These are phyloP conservation scores for Propithecus coquereli DNA, from an alignment of 2,113 vertebrate species.

Conservation along the genomic window DNA sequence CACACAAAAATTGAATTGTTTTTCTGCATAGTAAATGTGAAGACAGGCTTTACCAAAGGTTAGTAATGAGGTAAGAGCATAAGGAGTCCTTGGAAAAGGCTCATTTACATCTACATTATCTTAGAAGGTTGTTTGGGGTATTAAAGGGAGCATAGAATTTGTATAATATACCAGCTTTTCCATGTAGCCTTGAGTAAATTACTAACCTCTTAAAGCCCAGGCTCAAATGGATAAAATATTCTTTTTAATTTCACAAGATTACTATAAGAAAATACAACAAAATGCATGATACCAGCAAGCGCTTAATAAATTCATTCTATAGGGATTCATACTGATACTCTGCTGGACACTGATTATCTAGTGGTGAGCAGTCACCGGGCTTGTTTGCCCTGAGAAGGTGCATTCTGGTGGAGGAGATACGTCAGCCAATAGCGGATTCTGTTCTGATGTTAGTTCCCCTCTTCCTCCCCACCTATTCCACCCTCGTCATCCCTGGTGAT, in stretches of 20 bases:
- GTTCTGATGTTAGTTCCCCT: background rate
- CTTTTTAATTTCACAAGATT: background rate
- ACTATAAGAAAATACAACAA: background rate
- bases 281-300: background rate
- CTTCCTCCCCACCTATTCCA: too few species aligned
- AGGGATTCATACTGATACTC: fast-evolving
- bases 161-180: background rate
- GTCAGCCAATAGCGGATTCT: background rate
- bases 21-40: background rate
- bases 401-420: too few species aligned
- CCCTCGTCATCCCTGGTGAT: background rate
- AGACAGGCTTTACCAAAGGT: background rate
- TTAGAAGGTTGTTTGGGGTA: background rate
- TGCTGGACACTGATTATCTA: background rate
- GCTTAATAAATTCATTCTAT: background rate
- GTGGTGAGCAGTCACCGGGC: background rate
- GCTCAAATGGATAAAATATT: background rate
- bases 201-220: background rate
- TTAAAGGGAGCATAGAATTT: background rate
- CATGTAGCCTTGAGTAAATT: background rate
- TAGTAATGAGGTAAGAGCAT: background rate
- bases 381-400: background rate
- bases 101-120: background rate
- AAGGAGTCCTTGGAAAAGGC: background rate
- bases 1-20: background rate